phyloP scores from a whole-genome alignment of 2,888 invertebrate genomes.

The Coenonympha arcania region DNA sequence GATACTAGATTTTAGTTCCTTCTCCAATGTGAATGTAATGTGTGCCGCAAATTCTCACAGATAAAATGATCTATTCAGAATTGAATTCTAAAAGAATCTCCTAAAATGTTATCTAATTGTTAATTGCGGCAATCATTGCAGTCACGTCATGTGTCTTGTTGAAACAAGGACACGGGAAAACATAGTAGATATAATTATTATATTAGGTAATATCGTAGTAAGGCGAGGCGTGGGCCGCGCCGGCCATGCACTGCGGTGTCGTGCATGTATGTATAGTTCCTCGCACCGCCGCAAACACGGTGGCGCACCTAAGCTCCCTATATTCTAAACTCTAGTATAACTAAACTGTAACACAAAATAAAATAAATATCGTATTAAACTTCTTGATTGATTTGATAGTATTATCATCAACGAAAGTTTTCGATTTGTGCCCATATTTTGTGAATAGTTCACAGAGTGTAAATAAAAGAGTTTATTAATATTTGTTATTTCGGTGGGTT shows the following conservation, averaged over 20 bases:
- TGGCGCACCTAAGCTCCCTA: slow-evolving; percentile 68
- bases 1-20: slow-evolving; percentile 75
- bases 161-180: slow-evolving; percentile 63
- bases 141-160: slow-evolving; percentile 49
- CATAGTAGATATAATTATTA: slow-evolving; percentile 60
- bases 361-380: slow-evolving; percentile 44
- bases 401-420: slow-evolving; percentile 51
- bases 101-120: slow-evolving; percentile 12
- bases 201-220: slow-evolving; percentile 58
- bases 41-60: slow-evolving; percentile 32
- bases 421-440: slow-evolving; percentile 57
- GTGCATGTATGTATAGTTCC: slow-evolving; percentile 74
- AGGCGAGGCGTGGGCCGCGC: slow-evolving; percentile 53
- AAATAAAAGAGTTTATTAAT: slow-evolving; percentile 62
- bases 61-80: slow-evolving; percentile 11
- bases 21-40: slow-evolving; percentile 58
- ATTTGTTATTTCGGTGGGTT: slow-evolving; percentile 63
- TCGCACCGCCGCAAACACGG: slow-evolving; percentile 67
- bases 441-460: slow-evolving; percentile 60
- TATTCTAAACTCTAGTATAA: slow-evolving; percentile 73
- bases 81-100: slow-evolving; percentile 13
- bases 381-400: slow-evolving; percentile 53
- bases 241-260: slow-evolving; percentile 70
- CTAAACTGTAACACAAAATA: slow-evolving; percentile 67
- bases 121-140: slow-evolving; percentile 47